These are phyloP conservation scores for Apoderus coryli DNA, from an alignment of 2,888 invertebrate genomes.

Conservation along the genomic window DNA sequence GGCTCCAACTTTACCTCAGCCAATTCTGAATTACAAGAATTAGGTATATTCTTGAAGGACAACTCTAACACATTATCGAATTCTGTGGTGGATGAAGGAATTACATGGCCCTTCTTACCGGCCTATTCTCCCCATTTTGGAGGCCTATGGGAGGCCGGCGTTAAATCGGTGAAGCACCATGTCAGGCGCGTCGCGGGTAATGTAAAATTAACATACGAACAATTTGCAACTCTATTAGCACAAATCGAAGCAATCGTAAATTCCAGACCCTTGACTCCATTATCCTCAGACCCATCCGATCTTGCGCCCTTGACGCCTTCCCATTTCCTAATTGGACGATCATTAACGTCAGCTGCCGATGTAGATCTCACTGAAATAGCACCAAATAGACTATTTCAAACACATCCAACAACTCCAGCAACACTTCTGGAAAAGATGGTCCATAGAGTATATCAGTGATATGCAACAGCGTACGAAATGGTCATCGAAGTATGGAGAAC, in stretches of 20 bases:
- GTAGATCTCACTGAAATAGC: constrained; percentile 11
- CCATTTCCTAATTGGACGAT: constrained; percentile 22
- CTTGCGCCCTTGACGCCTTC: constrained; percentile 18
- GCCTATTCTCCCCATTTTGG: constrained; percentile 20
- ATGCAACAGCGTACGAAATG: constrained; percentile 5
- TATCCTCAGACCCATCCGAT: constrained; percentile 19
- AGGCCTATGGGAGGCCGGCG: constrained; percentile 21
- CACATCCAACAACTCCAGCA: constrained; percentile 9
- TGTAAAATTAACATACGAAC: constrained; percentile 17
- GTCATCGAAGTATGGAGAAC: not conserved
- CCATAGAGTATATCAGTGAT: constrained; percentile 7
- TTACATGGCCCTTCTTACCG: constrained; percentile 20
- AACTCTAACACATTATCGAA: no score
- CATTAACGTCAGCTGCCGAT: constrained; percentile 20
- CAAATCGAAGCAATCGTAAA: constrained; percentile 20
- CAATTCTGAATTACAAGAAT: constrained; percentile 9
- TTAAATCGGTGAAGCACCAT: constrained; percentile 20
- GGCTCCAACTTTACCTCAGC: constrained; percentile 17
- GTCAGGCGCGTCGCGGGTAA: constrained; percentile 17
- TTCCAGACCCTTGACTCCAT: constrained; percentile 19
- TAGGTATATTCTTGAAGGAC: constrained; percentile 8
- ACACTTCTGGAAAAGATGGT: constrained; percentile 10
- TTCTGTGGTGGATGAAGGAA: no score
- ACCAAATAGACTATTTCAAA: constrained; percentile 8
- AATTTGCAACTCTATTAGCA: constrained; percentile 17